Conservation (phyloP, 1,140 invertebrate genomes). For the Laodelphax striatellus region DNA sequence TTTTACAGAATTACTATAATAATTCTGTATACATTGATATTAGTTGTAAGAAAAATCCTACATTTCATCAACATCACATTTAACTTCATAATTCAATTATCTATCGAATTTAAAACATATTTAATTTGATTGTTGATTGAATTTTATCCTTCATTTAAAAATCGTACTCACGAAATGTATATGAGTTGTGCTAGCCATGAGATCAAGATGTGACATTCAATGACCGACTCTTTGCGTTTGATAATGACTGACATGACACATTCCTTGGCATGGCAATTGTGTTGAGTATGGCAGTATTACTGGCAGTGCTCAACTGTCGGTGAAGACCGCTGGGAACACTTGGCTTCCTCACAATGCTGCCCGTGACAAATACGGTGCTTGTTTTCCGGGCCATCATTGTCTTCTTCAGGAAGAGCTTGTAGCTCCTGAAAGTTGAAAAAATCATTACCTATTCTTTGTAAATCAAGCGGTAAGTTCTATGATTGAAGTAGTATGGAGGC, state of each 20-base stretch:
- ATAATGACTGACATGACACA: background rate
- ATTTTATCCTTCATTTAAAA: background rate
- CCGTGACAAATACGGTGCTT: background rate
- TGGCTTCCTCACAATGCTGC: background rate
- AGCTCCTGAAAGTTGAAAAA: background rate
- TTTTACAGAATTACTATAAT: no score
- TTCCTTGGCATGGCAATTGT: background rate
- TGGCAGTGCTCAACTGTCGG: background rate
- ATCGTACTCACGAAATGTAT: slow-evolving; percentile 14
- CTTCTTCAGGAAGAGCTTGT: background rate
- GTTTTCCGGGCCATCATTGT: background rate
- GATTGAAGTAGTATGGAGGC: no score
- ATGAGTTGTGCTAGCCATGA: slow-evolving; percentile 37
- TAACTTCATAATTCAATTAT: no score
- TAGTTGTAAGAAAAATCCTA: no score
- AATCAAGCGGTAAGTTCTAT: no score
- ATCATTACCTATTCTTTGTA: no score
- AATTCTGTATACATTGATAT: no score
- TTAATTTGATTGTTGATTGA: no score
- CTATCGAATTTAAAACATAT: no score
- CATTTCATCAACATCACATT: no score
- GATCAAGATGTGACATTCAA: slow-evolving; percentile 57
- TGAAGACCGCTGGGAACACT: background rate
- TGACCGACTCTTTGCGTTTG: slow-evolving; percentile 44
- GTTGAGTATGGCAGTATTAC: background rate